phyloP scores from a whole-genome alignment of 2,113 vertebrate species.

The Colius striatus region DNA sequence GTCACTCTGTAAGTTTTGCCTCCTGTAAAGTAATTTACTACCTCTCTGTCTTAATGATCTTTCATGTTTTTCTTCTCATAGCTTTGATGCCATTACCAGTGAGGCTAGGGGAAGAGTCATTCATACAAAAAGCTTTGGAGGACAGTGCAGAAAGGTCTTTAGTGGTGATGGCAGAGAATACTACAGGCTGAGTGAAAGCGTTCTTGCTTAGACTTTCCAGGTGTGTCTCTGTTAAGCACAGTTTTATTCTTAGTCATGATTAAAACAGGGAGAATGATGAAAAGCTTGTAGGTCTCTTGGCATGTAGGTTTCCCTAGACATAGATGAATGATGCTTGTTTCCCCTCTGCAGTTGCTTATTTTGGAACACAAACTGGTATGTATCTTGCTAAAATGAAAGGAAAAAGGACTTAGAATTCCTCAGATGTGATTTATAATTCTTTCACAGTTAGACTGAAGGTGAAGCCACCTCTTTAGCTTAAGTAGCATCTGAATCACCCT shows the following conservation, averaged over 20 bases:
- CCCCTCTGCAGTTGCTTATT: not conserved
- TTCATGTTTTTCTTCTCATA: constrained; percentile 31
- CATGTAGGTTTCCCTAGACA: accelerated
- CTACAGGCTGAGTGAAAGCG: constrained; percentile 86
- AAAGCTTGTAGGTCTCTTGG: not conserved
- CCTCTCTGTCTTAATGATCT: not conserved
- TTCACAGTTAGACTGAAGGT: not conserved
- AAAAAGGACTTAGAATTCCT: not conserved
- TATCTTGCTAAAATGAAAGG: not conserved
- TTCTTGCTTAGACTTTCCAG: constrained; percentile 91
- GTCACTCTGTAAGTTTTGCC: not conserved
- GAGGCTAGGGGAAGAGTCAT: constrained; percentile 82
- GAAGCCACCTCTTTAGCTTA: not conserved
- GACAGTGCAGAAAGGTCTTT: constrained; percentile 90
- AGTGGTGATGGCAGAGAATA: constrained; percentile 78
- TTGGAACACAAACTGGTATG: not conserved
- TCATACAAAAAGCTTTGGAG: constrained; percentile 89
- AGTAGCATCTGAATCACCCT: not conserved
- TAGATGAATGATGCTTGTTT: not conserved
- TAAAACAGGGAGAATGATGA: not conserved
- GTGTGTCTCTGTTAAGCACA: constrained; percentile 67
- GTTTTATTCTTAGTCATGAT: not conserved
- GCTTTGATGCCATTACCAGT: constrained; percentile 81
- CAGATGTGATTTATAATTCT: not conserved
- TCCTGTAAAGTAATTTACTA: not conserved